Evolutionary conservation across 2,888 invertebrate genomes (phyloP).

Genomic region (Metalampra italica): DNA sequence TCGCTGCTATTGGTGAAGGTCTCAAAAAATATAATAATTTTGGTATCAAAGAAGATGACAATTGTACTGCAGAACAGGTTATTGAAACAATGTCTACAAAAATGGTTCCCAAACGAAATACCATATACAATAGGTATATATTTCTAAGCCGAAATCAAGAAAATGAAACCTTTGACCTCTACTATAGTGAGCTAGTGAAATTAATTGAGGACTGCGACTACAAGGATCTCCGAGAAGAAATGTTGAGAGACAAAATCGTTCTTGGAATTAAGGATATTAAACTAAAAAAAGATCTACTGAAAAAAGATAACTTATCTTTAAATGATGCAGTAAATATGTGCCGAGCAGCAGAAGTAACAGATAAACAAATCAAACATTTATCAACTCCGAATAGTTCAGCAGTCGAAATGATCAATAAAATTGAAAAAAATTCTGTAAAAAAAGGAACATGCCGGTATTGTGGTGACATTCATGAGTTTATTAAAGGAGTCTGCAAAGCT

Average conservation of each 20-base stretch:
- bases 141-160: neutral
- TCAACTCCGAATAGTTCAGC: neutral
- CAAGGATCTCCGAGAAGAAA: neutral
- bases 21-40: constrained; percentile 1
- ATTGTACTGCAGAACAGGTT: neutral
- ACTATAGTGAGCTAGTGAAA: neutral
- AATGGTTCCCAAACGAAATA: constrained; percentile 1
- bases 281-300: constrained; percentile 1
- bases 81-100: neutral
- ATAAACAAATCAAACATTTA: neutral
- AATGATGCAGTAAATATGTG: neutral
- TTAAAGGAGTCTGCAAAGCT: constrained; percentile 6
- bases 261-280: neutral
- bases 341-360: neutral
- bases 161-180: neutral
- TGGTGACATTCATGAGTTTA: constrained; percentile 1
- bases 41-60: neutral
- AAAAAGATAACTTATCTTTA: constrained; percentile 3
- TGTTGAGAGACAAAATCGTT: neutral
- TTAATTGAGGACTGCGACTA: neutral
- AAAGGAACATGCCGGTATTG: neutral
- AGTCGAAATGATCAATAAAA: neutral
- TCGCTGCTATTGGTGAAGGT: constrained; percentile 1
- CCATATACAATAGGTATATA: neutral
- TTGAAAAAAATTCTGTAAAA: neutral